Evolutionary conservation across 37 sponge, comb jelly and placozoan genomes (phyloP).

Genomic region (Aplysina aerophoba): DNA sequence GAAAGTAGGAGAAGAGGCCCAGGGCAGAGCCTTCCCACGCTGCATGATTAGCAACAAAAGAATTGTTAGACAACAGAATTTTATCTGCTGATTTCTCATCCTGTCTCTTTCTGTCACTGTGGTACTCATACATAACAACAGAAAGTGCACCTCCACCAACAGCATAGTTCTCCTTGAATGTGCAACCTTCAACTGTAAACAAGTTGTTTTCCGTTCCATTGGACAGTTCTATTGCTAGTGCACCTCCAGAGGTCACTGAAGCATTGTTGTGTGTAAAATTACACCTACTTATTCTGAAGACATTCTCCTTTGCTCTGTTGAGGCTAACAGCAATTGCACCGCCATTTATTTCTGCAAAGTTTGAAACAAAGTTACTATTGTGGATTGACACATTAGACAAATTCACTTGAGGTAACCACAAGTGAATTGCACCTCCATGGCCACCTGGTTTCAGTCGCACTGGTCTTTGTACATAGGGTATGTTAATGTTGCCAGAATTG

Average conservation of each 20-base stretch:
- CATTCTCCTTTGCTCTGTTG: conserved; percentile 19
- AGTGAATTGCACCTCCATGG: conserved; percentile 3
- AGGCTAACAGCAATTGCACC: neutral
- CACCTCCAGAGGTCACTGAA: conserved; percentile 70
- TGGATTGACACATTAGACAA: neutral
- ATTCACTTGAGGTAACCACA: neutral
- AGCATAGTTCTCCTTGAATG: conserved; percentile 48
- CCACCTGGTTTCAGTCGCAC: neutral
- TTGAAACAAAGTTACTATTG: conserved; percentile 4
- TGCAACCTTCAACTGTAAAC: conserved; percentile 44
- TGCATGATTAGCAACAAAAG: conserved; percentile 55
- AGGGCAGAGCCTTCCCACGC: conserved; percentile 74
- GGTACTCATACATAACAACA: conserved; percentile 64
- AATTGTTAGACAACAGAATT: conserved; percentile 46
- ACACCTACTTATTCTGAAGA: conserved; percentile 31
- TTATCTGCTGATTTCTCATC: conserved; percentile 32
- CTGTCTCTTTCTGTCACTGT: too few species aligned
- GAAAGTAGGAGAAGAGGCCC: conserved; percentile 74
- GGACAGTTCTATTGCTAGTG: conserved; percentile 60
- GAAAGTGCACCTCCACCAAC: conserved; percentile 72
- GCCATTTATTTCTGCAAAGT: conserved; percentile 17
- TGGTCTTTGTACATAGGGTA: neutral
- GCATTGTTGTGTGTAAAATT: conserved; percentile 51
- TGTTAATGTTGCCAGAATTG: conserved; percentile 33
- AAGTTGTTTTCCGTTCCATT: conserved; percentile 53